Base-by-base conservation (phyloP, 2,888 invertebrate species). In the Meandrusa payeni region DNA sequence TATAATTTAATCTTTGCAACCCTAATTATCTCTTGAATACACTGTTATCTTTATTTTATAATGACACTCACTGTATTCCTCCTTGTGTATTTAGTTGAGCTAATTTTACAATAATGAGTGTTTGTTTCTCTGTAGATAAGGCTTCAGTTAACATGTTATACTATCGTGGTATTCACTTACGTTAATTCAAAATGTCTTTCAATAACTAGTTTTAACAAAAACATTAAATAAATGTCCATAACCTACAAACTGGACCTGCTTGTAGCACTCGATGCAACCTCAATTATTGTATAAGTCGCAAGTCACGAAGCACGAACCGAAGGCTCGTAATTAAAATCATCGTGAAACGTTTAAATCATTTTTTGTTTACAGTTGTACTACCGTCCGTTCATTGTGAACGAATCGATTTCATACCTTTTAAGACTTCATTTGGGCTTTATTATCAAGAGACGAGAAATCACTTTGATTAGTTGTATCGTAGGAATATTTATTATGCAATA, bases 361-460 rank as follows among this genome's bases (percentile, higher is more conserved):
- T 26, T 34, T 37, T 37, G 2, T 5, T 19, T 27, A 9, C n/a
- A 19, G 15, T 23, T 9, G n/a, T 7, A 13, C 11, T 19, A 12
- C 23, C 5, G 4, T 15, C 4, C 15, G 15, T 3, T 15, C 19
- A 11, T 11, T 20, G 11, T 32, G 20, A n/a, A 11, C 20, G 32
- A 32, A 32, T 32, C 20, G 19, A 32, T 32, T 32, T 32, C 32
- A 20, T 32, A 20, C 32, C 32, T 11, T 32, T 32, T 32, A n/a
- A 20, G n/a, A n/a, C 3, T 20, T 32, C 11, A 32, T 32, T 32
- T 32, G 11, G 20, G 10, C n/a, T 32, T 19, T 19, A 20, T 1
- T 12, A 3, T 10, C 19, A 32, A 9, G 32, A 32, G 32, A 10
- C 11, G 9, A 2, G 32, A n/a, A 6, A 32, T 20, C 28, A 20